Percentiles rank a stretch among this genome's conserved stretches.
Conservation (phyloP, 2,113 vertebrate genomes). For the Phalacrocorax brasilianus region DNA sequence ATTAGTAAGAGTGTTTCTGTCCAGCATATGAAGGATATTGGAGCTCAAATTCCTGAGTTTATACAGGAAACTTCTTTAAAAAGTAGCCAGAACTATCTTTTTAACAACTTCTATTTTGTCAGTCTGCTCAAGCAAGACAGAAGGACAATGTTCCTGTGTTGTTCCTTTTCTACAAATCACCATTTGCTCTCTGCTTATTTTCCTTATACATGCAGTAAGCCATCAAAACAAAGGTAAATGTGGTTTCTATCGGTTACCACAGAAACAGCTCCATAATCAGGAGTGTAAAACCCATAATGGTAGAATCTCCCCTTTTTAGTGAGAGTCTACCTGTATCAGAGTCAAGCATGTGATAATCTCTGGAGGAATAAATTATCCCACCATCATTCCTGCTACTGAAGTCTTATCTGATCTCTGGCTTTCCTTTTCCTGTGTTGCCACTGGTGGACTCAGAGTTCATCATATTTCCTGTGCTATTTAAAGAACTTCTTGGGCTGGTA, state of each 20-base stretch:
- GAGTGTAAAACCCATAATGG: not conserved
- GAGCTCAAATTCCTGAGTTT: not conserved
- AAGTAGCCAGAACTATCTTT: not conserved
- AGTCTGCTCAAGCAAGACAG: not conserved
- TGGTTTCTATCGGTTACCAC: not conserved
- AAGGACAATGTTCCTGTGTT: not conserved
- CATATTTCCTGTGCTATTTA: slow-evolving; percentile 46
- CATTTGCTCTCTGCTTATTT: not conserved
- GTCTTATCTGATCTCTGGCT: not conserved
- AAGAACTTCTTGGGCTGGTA: not conserved
- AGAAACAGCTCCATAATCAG: not conserved
- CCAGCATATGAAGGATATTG: not conserved
- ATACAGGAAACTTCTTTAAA: not conserved
- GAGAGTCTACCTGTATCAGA: not conserved
- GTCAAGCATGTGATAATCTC: not conserved
- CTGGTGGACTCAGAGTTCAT: not conserved
- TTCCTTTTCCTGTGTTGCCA: slow-evolving; percentile 13
- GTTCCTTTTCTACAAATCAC: not conserved
- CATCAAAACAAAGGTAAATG: not conserved
- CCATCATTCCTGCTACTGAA: not conserved
- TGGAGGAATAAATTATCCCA: not conserved
- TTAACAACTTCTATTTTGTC: not conserved
- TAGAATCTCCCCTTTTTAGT: not conserved
- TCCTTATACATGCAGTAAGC: not conserved
- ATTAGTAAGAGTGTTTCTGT: not conserved